These are phyloP conservation scores for Brenthis ino DNA, from an alignment of 2,888 invertebrate genomes.

Conservation along the genomic window DNA sequence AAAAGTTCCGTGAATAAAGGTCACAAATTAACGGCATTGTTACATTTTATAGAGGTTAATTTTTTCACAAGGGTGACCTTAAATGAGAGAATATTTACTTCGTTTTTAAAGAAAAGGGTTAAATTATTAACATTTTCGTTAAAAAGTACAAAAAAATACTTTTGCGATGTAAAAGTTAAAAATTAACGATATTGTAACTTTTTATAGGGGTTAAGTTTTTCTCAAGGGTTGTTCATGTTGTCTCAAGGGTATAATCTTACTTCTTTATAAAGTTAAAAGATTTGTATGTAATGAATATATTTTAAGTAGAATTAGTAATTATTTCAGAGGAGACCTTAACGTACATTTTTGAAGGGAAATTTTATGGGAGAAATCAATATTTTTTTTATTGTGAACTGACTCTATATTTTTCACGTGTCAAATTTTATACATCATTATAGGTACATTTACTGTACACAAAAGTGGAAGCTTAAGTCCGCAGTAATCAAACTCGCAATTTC, in stretches of 20 bases:
- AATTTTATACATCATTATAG: not conserved
- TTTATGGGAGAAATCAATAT: no score
- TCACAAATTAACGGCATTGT: constrained; percentile 31
- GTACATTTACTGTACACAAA: no score
- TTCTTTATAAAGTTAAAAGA: no score
- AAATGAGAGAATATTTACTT: no score
- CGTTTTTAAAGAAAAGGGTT: not conserved
- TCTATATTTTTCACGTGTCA: not conserved
- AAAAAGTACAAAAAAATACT: not conserved
- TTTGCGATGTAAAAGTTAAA: not conserved
- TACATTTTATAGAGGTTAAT: constrained; percentile 15
- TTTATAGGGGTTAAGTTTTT: constrained; percentile 21
- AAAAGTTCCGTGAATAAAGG: not conserved
- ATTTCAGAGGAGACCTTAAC: no score
- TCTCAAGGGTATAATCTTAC: not conserved
- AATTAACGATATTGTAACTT: constrained; percentile 29
- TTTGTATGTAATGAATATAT: no score
- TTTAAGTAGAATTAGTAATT: no score
- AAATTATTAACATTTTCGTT: not conserved
- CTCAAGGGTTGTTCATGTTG: constrained; percentile 21
- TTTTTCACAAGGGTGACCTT: constrained; percentile 25
- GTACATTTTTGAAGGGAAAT: no score
- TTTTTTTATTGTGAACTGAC: no score
- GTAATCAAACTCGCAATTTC: no score
- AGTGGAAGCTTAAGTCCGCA: not conserved